These are phyloP conservation scores for Indicator indicator DNA, from an alignment of 2,113 vertebrate genomes.

Conservation along the genomic window DNA sequence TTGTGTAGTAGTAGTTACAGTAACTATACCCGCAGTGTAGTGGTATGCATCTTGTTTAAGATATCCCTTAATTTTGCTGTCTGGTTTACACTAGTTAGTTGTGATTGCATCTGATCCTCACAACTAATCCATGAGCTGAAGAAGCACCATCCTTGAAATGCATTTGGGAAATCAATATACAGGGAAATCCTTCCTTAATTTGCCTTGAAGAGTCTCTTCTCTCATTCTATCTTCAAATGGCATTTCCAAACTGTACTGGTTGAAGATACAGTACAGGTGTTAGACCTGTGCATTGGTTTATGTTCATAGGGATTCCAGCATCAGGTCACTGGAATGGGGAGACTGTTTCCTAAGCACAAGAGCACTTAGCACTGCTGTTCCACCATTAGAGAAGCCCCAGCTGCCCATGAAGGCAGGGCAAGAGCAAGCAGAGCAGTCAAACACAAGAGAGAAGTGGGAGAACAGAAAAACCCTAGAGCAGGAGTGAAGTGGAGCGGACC, in stretches of 20 bases:
- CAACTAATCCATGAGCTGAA: neutral
- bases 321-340: neutral
- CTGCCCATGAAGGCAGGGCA: neutral
- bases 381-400: neutral
- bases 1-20: neutral
- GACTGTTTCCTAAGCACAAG: neutral
- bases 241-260: neutral
- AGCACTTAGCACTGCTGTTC: neutral
- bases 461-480: neutral
- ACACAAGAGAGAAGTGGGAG: neutral
- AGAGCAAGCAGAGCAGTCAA: neutral
- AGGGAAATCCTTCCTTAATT: neutral
- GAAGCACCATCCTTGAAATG: neutral
- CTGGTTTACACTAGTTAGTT: neutral
- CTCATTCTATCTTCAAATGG: neutral
- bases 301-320: neutral
- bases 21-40: neutral
- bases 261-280: neutral
- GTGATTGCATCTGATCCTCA: neutral
- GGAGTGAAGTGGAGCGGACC: neutral
- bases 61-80: neutral
- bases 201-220: neutral
- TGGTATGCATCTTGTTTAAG: neutral
- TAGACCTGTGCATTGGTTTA: neutral
- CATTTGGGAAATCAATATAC: neutral